These are phyloP conservation scores for Globicephala melas DNA, from an alignment of 2,113 vertebrate species.

Conservation along the genomic window DNA sequence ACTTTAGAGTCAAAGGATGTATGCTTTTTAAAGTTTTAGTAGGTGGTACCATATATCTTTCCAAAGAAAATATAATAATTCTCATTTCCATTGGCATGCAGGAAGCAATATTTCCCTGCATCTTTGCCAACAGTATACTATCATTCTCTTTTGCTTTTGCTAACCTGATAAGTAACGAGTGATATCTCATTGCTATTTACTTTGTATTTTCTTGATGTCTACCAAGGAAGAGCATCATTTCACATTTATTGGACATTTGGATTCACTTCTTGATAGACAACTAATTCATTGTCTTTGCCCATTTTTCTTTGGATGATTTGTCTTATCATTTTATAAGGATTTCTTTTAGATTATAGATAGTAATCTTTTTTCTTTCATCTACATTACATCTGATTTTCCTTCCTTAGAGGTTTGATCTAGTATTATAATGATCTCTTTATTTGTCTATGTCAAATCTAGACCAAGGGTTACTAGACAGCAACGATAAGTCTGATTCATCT, in stretches of 20 bases:
- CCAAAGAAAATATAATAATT: background rate
- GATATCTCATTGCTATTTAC: background rate
- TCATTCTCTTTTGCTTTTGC: background rate
- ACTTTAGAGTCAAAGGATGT: background rate
- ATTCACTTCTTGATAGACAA: background rate
- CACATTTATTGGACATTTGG: background rate
- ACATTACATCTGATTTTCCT: background rate
- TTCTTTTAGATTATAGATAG: background rate
- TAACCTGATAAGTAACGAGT: background rate
- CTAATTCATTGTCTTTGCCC: background rate
- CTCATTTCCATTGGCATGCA: background rate
- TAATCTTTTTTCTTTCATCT: background rate
- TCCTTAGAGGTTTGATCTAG: background rate
- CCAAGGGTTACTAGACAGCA: background rate
- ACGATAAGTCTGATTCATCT: background rate
- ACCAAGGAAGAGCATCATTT: background rate
- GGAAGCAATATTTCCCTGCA: background rate
- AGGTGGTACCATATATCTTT: background rate
- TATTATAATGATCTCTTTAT: slow-evolving; percentile 47
- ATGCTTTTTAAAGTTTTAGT: background rate
- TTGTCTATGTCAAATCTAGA: background rate
- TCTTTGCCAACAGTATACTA: background rate
- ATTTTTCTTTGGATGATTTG: background rate
- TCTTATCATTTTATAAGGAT: background rate
- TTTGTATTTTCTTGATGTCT: slow-evolving; percentile 8